Evolutionary conservation across 2,113 vertebrate species (phyloP).

Genomic region (Halichoeres trimaculatus): DNA sequence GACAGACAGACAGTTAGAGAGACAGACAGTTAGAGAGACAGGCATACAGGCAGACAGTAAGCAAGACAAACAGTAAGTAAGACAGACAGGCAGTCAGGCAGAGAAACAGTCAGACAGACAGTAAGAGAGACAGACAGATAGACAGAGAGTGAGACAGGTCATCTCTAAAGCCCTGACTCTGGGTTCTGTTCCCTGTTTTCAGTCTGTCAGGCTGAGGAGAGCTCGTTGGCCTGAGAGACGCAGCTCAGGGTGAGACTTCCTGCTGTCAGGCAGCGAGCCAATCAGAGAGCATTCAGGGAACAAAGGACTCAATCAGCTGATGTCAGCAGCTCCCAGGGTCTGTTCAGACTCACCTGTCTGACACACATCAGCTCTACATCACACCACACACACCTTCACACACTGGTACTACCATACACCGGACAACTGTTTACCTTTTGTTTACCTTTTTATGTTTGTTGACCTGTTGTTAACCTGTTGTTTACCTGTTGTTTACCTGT

Average conservation of each 20-base stretch:
- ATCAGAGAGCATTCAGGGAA: slow-evolving; percentile 11
- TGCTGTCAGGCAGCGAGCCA: not conserved
- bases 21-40: not conserved
- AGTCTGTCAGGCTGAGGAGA: not conserved
- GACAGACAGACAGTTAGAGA: not conserved
- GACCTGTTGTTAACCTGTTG: not conserved
- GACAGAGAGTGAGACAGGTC: not conserved
- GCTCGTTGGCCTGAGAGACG: not conserved
- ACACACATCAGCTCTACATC: no score
- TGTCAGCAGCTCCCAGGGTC: not conserved
- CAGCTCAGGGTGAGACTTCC: not conserved
- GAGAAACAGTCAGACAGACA: slow-evolving; percentile 1
- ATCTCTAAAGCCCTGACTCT: no score
- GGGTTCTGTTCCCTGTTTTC: not conserved
- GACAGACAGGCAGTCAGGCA: no score
- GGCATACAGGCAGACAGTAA: no score
- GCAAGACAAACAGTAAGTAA: no score
- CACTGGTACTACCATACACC: no score
- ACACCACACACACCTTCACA: no score
- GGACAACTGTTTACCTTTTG: not conserved
- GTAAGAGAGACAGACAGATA: not conserved
- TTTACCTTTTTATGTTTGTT: not conserved
- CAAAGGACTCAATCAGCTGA: not conserved
- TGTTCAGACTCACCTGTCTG: not conserved
- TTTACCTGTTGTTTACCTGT: not conserved